Base-by-base conservation (phyloP, 1,140 invertebrate species). In the Saxidomus purpurata region DNA sequence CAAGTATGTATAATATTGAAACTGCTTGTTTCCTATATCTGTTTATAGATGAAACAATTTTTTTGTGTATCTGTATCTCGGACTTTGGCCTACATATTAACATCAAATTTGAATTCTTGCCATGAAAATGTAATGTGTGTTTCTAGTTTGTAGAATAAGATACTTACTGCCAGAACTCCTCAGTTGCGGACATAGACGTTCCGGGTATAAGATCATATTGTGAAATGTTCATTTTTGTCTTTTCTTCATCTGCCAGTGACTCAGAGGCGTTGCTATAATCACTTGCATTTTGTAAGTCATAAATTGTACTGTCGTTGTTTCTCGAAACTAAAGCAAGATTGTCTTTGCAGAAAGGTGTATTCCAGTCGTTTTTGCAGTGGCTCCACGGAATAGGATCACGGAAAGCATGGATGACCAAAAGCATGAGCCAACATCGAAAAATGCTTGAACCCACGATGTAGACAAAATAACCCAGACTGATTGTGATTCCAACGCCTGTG, bases 401-500 rank as follows among this genome's bases (percentile, higher is more conserved):
- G 96, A 99, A 99, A 25, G 98, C 99, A 71, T 98, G 98, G 95
- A 99, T 98, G 95, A 99, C 98, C 96, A 98, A 99, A 79, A 99
- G 97, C 67, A 99, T 96, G 11, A 98, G 98, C 98, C 98, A 99
- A 25, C 98, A n/a, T n/a, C n/a, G n/a, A n/a, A n/a, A n/a, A n/a
- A n/a, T n/a, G n/a, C n/a, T n/a, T n/a, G n/a, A n/a, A n/a, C n/a
- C n/a, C n/a, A n/a, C n/a, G n/a, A n/a, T n/a, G n/a, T n/a, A n/a
- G n/a, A n/a, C n/a, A n/a, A n/a, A n/a, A n/a, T n/a, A n/a, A n/a
- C n/a, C n/a, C n/a, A n/a, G n/a, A n/a, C n/a, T n/a, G n/a, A n/a
- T n/a, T n/a, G n/a, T n/a, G n/a, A n/a, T n/a, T n/a, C n/a, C n/a
- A n/a, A n/a, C n/a, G n/a, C n/a, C n/a, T n/a, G n/a, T n/a, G n/a